A percentile compares a stretch with the other conserved stretches of the same genome.
Conservation (phyloP, 2,888 invertebrate genomes). For the Acleris literana region DNA sequence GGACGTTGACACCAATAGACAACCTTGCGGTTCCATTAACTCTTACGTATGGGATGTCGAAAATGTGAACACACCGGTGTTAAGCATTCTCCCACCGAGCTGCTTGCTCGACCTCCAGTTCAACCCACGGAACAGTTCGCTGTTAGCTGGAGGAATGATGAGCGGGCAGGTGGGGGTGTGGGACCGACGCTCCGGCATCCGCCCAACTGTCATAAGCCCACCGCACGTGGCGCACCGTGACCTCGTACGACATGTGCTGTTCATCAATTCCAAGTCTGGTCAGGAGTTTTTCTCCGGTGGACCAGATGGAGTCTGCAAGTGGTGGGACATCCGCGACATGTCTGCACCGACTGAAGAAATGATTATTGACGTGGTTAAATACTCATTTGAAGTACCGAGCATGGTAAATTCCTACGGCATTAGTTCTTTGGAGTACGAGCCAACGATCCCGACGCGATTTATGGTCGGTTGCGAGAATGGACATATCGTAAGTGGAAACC, state of each 20-base stretch:
- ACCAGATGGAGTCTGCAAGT: slow-evolving; percentile 93
- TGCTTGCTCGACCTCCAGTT: slow-evolving; percentile 92
- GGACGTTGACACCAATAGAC: slow-evolving; percentile 88
- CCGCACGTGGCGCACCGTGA: slow-evolving; percentile 94
- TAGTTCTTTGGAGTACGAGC: slow-evolving; percentile 87
- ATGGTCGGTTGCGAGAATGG: slow-evolving; percentile 89
- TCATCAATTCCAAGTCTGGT: slow-evolving; percentile 96
- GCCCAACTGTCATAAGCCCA: slow-evolving; percentile 87
- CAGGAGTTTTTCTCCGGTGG: slow-evolving; percentile 96
- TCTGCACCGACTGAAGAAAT: slow-evolving; percentile 86
- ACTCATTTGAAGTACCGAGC: slow-evolving; percentile 74
- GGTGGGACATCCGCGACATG: slow-evolving; percentile 90
- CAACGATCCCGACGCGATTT: slow-evolving; percentile 89
- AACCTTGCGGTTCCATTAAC: slow-evolving; percentile 54
- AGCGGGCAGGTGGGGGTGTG: slow-evolving; percentile 88
- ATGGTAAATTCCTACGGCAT: slow-evolving; percentile 84
- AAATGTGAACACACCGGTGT: slow-evolving; percentile 90
- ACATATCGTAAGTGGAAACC: slow-evolving; percentile 85
- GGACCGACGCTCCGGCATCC: slow-evolving; percentile 90
- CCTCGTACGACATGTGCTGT: slow-evolving; percentile 91
- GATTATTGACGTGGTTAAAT: slow-evolving; percentile 85
- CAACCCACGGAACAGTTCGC: slow-evolving; percentile 89
- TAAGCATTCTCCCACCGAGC: slow-evolving; percentile 86
- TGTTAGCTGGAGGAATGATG: slow-evolving; percentile 87
- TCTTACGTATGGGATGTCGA: slow-evolving; percentile 95